These are phyloP conservation scores for Limanda limanda DNA, from an alignment of 2,113 vertebrate genomes.

Conservation along the genomic window DNA sequence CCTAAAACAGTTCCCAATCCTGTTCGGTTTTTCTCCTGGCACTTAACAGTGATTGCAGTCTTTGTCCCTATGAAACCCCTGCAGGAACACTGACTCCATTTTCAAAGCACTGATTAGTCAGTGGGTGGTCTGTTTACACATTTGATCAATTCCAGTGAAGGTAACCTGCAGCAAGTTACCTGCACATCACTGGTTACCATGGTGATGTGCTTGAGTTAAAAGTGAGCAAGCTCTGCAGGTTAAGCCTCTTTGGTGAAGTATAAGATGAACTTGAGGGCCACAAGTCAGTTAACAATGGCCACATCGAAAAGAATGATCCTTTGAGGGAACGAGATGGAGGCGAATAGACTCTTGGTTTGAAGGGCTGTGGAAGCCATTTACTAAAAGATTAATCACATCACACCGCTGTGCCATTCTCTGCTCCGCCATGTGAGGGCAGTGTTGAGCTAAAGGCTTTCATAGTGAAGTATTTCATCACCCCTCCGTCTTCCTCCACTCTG, in stretches of 20 bases:
- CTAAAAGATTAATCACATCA: too few relatives aligned
- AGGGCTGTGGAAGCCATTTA: conserved; percentile 14
- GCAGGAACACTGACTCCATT: background rate
- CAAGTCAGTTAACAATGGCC: background rate
- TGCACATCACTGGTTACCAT: conserved; percentile 8
- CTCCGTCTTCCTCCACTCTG: conserved; percentile 12
- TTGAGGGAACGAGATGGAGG: background rate
- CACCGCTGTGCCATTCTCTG: conserved; percentile 8
- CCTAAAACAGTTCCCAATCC: too few relatives aligned
- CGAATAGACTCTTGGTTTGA: conserved; percentile 10
- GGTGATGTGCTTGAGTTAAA: conserved; percentile 18
- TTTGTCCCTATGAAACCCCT: background rate
- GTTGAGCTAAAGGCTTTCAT: conserved; percentile 64
- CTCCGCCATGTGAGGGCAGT: conserved; percentile 76
- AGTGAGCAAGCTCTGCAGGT: background rate
- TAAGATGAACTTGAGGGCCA: background rate
- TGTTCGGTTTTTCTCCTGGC: background rate
- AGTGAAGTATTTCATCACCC: background rate
- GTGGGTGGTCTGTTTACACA: background rate
- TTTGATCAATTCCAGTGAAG: background rate
- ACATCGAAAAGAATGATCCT: background rate
- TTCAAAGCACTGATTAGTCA: background rate
- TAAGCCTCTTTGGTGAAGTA: background rate
- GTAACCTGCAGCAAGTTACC: conserved; percentile 1
- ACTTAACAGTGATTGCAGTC: background rate